Evolutionary conservation across 1,140 invertebrate species (phyloP).

Genomic region (Adelges cooleyi): DNA sequence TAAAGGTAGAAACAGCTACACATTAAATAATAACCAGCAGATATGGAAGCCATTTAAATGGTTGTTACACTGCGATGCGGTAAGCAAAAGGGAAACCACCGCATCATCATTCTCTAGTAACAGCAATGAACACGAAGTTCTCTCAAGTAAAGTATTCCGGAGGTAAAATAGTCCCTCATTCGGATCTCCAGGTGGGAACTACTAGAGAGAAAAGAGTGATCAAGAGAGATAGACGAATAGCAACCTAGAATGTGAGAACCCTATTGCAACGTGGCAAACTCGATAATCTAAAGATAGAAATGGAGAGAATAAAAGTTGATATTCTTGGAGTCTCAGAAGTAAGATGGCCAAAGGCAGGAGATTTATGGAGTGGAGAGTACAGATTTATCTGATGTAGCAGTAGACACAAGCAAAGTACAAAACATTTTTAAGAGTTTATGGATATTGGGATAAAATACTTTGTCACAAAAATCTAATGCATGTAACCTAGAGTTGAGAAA

Average conservation of each 20-base stretch:
- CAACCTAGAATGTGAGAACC: constrained; percentile 7
- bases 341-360: constrained; percentile 6
- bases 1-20: too few species aligned
- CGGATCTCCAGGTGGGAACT: neutral
- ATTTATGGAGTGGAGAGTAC: neutral
- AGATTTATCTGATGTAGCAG: too few species aligned
- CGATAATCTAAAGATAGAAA: constrained; percentile 5
- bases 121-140: neutral
- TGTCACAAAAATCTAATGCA: too few species aligned
- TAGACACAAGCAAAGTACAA: too few species aligned
- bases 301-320: constrained; percentile 16
- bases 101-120: neutral
- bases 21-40: too few species aligned
- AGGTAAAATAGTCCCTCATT: constrained; percentile 2
- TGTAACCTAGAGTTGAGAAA: too few species aligned
- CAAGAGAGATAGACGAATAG: neutral
- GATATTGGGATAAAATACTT: too few species aligned
- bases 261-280: neutral
- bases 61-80: too few species aligned
- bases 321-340: constrained; percentile 8
- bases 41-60: too few species aligned
- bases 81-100: neutral
- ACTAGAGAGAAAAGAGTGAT: neutral
- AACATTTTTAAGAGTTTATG: too few species aligned
- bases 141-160: neutral